phyloP scores from a whole-genome alignment of 1,140 invertebrate species.

The Chlorops oryzae region DNA sequence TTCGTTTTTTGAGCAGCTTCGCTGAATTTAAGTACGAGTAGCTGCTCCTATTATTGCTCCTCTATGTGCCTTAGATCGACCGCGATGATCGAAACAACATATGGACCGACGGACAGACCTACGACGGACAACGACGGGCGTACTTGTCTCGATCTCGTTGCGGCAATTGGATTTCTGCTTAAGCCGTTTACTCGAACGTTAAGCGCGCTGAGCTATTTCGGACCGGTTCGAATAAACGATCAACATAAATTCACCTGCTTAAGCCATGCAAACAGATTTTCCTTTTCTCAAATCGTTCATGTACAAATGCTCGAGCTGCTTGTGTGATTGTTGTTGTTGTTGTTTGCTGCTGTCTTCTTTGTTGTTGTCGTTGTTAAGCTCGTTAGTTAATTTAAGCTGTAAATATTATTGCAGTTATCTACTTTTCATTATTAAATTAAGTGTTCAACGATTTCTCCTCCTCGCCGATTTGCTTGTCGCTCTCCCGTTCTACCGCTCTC shows the following conservation, averaged over 20 bases:
- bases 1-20: no score
- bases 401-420: constrained; percentile 42
- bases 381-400: constrained; percentile 44
- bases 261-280: constrained; percentile 14
- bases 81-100: no score
- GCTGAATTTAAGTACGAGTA: no score
- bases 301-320: constrained; percentile 1
- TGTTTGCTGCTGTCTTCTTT: neutral
- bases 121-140: neutral
- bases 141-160: no score
- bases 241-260: constrained; percentile 17
- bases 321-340: constrained; percentile 3
- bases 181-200: no score
- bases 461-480: no score
- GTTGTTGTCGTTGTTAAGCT: constrained; percentile 18
- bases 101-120: constrained; percentile 24
- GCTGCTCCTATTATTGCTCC: no score
- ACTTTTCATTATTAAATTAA: constrained; percentile 42
- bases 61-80: no score
- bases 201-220: no score
- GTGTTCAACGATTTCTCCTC: no score
- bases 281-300: neutral
- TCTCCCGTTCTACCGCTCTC: no score
- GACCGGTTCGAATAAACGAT: no score
- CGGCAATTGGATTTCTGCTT: constrained; percentile 28